Evolutionary conservation across 2,113 vertebrate species (phyloP).

Genomic region (Alexandromys fortis): DNA sequence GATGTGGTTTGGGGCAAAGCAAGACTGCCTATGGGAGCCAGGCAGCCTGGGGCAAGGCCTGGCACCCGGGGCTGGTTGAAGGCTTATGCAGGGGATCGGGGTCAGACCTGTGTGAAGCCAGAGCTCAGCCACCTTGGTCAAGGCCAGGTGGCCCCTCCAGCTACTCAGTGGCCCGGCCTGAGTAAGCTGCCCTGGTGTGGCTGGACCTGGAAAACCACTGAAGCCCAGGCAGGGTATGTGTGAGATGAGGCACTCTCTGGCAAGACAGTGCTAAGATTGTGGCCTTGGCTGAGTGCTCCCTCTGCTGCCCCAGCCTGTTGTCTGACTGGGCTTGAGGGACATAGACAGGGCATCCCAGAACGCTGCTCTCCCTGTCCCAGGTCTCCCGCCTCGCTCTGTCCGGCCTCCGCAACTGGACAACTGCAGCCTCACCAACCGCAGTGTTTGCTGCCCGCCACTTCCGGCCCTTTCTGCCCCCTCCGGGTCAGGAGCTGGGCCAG

Average conservation of each 20-base stretch:
- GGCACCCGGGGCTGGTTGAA: not conserved
- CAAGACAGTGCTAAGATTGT: not conserved
- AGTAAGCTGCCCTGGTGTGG: not conserved
- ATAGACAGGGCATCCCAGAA: not conserved
- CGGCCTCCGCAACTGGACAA: slow-evolving; percentile 94
- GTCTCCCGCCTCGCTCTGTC: slow-evolving; percentile 93
- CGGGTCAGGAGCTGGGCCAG: slow-evolving; percentile 91
- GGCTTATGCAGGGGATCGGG: not conserved
- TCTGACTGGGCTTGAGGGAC: not conserved
- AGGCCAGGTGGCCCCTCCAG: not conserved
- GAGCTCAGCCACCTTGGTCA: not conserved
- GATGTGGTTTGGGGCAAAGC: not conserved
- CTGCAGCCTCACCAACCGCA: slow-evolving; percentile 85
- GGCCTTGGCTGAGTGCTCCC: not conserved
- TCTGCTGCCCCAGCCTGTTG: not conserved
- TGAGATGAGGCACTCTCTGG: not conserved
- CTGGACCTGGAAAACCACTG: not conserved
- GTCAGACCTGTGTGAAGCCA: not conserved
- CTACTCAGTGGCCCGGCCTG: not conserved
- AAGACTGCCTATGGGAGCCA: fast-evolving
- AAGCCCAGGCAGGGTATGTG: fast-evolving
- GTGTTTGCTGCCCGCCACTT: slow-evolving; percentile 92
- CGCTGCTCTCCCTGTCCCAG: slow-evolving; percentile 77
- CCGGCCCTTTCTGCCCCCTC: slow-evolving; percentile 93
- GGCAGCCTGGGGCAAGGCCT: not conserved